Evolutionary conservation across 2,113 vertebrate species (phyloP).

Genomic region (Osmerus eperlanus): DNA sequence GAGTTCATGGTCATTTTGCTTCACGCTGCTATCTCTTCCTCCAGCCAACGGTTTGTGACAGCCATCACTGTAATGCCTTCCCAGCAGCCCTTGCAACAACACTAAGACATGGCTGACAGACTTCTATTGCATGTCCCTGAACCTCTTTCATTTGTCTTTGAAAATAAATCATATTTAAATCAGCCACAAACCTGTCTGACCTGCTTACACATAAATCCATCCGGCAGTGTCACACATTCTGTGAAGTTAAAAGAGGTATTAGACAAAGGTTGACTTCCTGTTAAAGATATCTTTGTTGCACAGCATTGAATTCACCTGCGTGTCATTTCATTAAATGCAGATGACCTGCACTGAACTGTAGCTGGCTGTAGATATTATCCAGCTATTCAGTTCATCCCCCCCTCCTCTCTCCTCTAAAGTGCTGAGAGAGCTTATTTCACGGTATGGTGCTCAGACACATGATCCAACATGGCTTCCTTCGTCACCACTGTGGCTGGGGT

Average conservation of each 20-base stretch:
- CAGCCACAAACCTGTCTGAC: background rate
- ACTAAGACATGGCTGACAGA: background rate
- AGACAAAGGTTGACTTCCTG: constrained; percentile 18
- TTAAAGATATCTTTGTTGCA: constrained; percentile 10
- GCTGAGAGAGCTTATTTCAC: constrained; percentile 44
- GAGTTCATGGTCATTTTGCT: background rate
- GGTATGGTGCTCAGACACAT: constrained; percentile 12
- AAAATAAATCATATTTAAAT: background rate
- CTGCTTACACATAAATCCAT: background rate
- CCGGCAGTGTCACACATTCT: background rate
- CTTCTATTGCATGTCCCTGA: background rate
- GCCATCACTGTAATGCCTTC: background rate
- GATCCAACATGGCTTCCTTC: constrained; percentile 25
- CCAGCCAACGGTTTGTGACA: background rate
- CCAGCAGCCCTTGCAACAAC: background rate
- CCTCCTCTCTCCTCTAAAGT: constrained; percentile 8
- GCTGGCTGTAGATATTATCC: background rate
- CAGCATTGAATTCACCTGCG: constrained; percentile 24
- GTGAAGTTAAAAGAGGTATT: constrained; percentile 21
- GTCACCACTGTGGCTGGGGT: background rate
- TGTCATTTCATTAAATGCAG: constrained; percentile 38
- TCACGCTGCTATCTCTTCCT: background rate
- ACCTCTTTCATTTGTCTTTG: background rate
- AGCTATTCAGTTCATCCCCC: background rate
- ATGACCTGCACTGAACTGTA: constrained; percentile 32